Evolutionary conservation across 2,888 invertebrate species (phyloP).

Genomic region (Cotesia congregata): DNA sequence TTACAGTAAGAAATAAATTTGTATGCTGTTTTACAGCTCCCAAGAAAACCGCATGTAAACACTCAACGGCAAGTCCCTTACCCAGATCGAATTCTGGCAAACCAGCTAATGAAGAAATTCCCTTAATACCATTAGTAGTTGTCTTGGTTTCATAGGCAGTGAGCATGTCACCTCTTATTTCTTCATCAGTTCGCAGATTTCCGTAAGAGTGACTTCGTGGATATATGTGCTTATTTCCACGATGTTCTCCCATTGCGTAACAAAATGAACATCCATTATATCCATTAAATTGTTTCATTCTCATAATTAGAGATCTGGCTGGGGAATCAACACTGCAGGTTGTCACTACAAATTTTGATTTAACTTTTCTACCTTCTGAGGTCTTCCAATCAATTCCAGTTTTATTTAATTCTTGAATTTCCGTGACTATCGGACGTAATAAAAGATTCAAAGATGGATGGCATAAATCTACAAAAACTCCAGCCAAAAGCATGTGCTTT

Average conservation of each 20-base stretch:
- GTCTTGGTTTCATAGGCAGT: background rate
- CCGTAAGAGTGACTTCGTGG: background rate
- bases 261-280: constrained; percentile 20
- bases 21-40: too few relatives aligned
- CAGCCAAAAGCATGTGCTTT: constrained; percentile 2
- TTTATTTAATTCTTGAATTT: constrained; percentile 20
- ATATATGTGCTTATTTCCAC: background rate
- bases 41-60: too few relatives aligned
- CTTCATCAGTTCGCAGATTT: constrained; percentile 12
- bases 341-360: constrained; percentile 30
- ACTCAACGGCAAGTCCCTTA: background rate
- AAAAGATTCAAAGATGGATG: constrained; percentile 34
- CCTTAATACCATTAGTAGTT: constrained; percentile 10
- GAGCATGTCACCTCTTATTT: constrained; percentile 27
- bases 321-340: constrained; percentile 38
- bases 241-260: constrained; percentile 6
- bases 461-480: constrained; percentile 30
- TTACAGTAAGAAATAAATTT: too few relatives aligned
- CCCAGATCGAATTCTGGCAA: constrained; percentile 25
- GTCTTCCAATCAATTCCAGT: constrained; percentile 36
- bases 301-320: constrained; percentile 31
- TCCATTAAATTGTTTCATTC: constrained; percentile 39
- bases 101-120: constrained; percentile 8
- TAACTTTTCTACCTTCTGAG: background rate
- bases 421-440: constrained; percentile 20